Evolutionary conservation across 2,797 vertebrate species (phyloP), one percentile per base, ranked within the genome.

Genomic region (Poeciliopsis infans): DNA sequence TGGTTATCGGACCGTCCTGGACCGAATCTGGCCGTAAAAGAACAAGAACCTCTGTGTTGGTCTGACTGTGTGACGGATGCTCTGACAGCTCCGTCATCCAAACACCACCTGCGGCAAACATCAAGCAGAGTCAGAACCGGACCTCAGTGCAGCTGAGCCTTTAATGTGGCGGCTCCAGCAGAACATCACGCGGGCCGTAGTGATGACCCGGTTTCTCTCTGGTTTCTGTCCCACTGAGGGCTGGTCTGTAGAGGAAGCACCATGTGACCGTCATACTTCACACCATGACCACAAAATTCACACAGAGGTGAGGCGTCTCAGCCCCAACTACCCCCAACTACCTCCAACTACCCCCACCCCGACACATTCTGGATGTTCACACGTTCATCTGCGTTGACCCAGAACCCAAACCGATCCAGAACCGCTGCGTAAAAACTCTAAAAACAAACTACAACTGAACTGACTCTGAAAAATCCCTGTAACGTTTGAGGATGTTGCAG

Each of bases 231-330:
- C 1, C 8, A 39, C 64, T 68, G 64, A 41, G 5, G 64, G 11
- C 57, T 33, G 55, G 72, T 28, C 13, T 57, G 73, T 45, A 28
- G 70, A 28, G 25, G 61, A 36, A 4, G 31, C 33, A 76, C 45
- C 87, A 82, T 79, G 41, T 86, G 79, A 82, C 69, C 20, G 11
- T 70, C 89, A 91, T 85, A 77, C 83, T 77, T 90, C 89, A 85
- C 91, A 87, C 86, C 25, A n/a, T 25, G 23, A 53, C 33, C 72
- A 77, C 74, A 87, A 28, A 91, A 76, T 87, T 85, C 78, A 33
- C 91, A 82, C 0, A 16, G 11, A 69, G 80, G 87, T 82, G 90
- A 77, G 33, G 59, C 12, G 57, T 16, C 31, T 33, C 11, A 4
- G n/a, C 45, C 4, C 31, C 51, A 28, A 8, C 36, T 31, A 43